Evolutionary conservation across 2,113 vertebrate genomes (phyloP), one percentile per base, ranked within the genome.

Genomic region (Physeter macrocephalus): DNA sequence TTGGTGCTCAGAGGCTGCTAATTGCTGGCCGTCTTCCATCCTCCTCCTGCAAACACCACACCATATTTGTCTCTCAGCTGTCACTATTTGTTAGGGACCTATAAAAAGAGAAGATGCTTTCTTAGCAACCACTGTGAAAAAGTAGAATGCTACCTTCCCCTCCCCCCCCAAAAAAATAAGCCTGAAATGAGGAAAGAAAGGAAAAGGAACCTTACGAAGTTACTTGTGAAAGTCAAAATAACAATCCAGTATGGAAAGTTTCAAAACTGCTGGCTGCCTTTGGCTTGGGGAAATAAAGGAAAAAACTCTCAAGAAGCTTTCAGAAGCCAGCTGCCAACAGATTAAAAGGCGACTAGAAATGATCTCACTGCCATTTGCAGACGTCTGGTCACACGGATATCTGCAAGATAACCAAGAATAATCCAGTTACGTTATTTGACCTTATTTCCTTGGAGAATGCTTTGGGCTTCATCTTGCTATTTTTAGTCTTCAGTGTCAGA

Each of bases 41-140:
- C n/a, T 91, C 39, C 31, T 9, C 97, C 96, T 97, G 96, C 95
- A 98, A 97, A 94, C 97, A 97, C 97, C 98, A 86, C 66, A 95
- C 97, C 98, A 39, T 98, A 98, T 98, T 98, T 98, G 98, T 98
- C 98, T 98, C 93, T 98, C 98, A 98, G 98, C 98, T 98, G 98
- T 98, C 97, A 95, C 97, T 49, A 43, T 97, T 98, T 98, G 97
- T 98, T 97, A 98, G 66, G 80, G 67, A 90, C 97, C 95, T 96
- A 98, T 98, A 98, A 98, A 98, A 98, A 98, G 43, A 94, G 95
- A 96, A 94, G 97, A 88, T 88, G 89, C 97, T 88, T 89, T 98
- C 98, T 92, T 98, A 98, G 98, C 98, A 99, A 99, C 98, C 97
- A 97, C 97, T 91, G 57, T 87, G 94, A 97, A 97, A 98, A 94